Evolutionary conservation across 2,113 vertebrate genomes (phyloP).

Genomic region (Archocentrus centrarchus): DNA sequence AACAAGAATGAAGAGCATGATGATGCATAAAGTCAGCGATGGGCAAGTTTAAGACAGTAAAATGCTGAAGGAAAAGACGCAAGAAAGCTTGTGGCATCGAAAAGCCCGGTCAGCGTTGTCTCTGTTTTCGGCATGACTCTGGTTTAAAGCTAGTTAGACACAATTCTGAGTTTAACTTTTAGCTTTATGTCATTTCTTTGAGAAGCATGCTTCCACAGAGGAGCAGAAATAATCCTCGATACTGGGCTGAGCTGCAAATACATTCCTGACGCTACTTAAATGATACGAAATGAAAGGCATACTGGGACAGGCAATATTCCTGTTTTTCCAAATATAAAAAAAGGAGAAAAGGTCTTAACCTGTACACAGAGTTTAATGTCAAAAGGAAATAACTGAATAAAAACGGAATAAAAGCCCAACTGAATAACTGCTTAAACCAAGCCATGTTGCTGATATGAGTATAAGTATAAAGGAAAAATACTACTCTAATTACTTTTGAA

Average conservation of each 20-base stretch:
- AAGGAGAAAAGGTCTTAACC: background rate
- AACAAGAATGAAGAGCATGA: background rate
- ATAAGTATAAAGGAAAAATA: background rate
- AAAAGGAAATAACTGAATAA: background rate
- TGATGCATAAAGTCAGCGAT: background rate
- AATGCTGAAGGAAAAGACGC: slow-evolving; percentile 4
- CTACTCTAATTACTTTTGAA: slow-evolving; percentile 4
- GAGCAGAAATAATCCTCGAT: background rate
- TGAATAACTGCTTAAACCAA: background rate
- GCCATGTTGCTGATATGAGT: background rate
- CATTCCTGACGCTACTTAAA: no score
- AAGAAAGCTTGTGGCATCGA: slow-evolving; percentile 4
- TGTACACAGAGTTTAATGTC: background rate
- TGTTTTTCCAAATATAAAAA: no score
- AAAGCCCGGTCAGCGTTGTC: background rate
- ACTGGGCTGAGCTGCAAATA: background rate
- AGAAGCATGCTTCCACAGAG: background rate
- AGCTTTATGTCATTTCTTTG: background rate
- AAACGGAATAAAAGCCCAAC: background rate
- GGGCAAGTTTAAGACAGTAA: slow-evolving; percentile 9
- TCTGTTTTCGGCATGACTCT: background rate
- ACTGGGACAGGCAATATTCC: background rate
- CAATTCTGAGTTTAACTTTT: background rate
- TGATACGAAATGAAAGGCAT: no score
- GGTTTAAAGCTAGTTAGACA: background rate